Base-by-base conservation (phyloP, 1,140 invertebrate genomes). In the Cydia amplana region DNA sequence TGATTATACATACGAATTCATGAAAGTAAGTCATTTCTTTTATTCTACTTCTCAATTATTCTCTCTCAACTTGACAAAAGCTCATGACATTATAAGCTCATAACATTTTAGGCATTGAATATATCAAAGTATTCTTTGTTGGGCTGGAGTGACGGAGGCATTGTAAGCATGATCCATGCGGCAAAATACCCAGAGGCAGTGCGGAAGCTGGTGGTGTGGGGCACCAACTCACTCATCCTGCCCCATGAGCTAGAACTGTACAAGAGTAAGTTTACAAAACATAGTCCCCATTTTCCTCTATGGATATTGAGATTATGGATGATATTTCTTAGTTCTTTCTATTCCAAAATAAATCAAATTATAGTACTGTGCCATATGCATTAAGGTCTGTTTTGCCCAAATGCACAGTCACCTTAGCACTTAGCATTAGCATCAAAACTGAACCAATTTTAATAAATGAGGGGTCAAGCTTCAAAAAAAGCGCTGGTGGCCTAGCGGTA, bases 91-190 rank as follows among this genome's bases (percentile, higher is more conserved):
- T 36, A 40, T 12, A 43, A 43, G 9, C 43, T 46, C 9, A 74
- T 46, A 74, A 25, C 55, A 74, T 83, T 88, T 1, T 79, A 95
- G 93, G 90, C 89, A 46, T 84, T 98, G 20, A 94, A 94, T n/a
- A 93, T 95, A 49, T 81, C 93, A 0, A 95, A 95, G 82, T 98
- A 95, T 93, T 97, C 97, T 0, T 80, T 98, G 0, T 77, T 98
- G 32, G 97, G 98, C 0, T 98, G 97, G 97, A 97, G 96, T 91
- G 97, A 98, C 92, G 98, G 97, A 60, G 97, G 96, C 2, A 97
- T 96, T 49, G 95, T 96, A 7, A 95, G 94, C 4, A 91, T 98
- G 63, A 95, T 98, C 4, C 78, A 97, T 5, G 96, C 97, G 12
- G 95, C 95, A 0, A 95, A 94, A 49, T 94, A 95, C 87, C 95